These are phyloP conservation scores for Zapornia atra DNA, from an alignment of 2,113 vertebrate genomes.

Conservation along the genomic window DNA sequence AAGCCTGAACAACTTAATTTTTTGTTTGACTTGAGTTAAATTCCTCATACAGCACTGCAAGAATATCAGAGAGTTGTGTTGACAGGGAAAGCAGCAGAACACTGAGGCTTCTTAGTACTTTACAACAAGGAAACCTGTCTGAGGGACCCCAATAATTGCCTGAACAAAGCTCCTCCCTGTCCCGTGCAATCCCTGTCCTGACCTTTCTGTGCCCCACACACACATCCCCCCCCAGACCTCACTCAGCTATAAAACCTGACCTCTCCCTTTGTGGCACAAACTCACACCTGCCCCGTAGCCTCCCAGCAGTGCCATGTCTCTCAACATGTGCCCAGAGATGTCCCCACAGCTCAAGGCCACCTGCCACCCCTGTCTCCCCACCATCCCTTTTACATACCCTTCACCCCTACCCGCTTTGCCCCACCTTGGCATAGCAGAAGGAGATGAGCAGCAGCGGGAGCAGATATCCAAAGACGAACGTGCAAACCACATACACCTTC, in stretches of 20 bases:
- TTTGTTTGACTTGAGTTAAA: background rate
- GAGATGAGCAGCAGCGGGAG: slow-evolving; percentile 92
- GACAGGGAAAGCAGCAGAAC: background rate
- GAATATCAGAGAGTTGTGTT: background rate
- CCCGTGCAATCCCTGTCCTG: background rate
- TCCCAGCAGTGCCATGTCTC: background rate
- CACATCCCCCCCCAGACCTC: accelerated
- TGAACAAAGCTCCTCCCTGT: background rate
- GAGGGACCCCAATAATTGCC: background rate
- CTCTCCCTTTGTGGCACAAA: background rate
- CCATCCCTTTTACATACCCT: background rate
- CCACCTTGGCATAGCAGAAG: slow-evolving; percentile 97
- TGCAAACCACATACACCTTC: slow-evolving; percentile 91
- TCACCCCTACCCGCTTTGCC: background rate
- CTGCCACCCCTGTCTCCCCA: accelerated
- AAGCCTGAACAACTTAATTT: slow-evolving; percentile 8
- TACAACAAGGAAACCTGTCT: background rate
- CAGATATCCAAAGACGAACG: slow-evolving; percentile 93
- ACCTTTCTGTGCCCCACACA: background rate
- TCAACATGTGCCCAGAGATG: background rate
- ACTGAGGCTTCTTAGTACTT: background rate
- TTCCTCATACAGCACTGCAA: background rate
- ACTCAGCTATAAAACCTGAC: background rate
- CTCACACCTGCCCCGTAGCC: background rate
- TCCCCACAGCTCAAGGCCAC: background rate